Base-by-base conservation (phyloP, 2,113 vertebrate genomes). In the Rhegmatorhina hoffmannsi region DNA sequence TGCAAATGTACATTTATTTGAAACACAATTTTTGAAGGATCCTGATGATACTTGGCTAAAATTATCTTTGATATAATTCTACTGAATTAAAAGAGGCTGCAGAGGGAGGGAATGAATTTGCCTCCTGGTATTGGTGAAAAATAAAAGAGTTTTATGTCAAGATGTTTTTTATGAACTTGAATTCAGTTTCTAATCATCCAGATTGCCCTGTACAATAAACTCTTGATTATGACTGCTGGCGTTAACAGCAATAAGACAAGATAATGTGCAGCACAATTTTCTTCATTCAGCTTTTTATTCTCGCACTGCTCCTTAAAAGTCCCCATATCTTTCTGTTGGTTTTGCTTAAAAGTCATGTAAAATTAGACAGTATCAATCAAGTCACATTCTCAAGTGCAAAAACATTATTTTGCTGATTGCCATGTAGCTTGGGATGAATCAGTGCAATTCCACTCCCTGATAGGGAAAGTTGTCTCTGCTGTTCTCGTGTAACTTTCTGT, bases 191-290 rank as follows among this genome's bases (percentile, higher is more conserved):
- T 98, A 98, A 98, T 98, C 98, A 98, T 98, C 98, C 97, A 98
- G 97, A 98, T 98, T 98, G 97, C 98, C 97, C 97, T 97, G 97
- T 98, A 98, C 98, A 98, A 98, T 98, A 98, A 98, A 98, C 97
- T 97, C 97, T 97, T 98, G 98, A 98, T 98, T 98, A 97, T 97
- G 98, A 97, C 97, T 98, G 98, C 97, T 98, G 97, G 97, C 96
- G 92, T 98, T 97, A 97, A 98, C 98, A 98, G 97, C 97, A 97
- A 98, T 97, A 98, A 97, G 97, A 97, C 96, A 96, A 97, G 97
- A 97, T 97, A 95, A 98, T 96, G 93, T 92, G 96, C 94, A 94
- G 96, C 87, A 97, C 97, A 98, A 98, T 98, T 98, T 98, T 97
- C 97, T 96, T 95, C 94, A 98, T 98, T 98, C 98, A 98, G 95